These are phyloP conservation scores for Babylonia areolata DNA, from an alignment of 1,140 invertebrate genomes.

Conservation along the genomic window DNA sequence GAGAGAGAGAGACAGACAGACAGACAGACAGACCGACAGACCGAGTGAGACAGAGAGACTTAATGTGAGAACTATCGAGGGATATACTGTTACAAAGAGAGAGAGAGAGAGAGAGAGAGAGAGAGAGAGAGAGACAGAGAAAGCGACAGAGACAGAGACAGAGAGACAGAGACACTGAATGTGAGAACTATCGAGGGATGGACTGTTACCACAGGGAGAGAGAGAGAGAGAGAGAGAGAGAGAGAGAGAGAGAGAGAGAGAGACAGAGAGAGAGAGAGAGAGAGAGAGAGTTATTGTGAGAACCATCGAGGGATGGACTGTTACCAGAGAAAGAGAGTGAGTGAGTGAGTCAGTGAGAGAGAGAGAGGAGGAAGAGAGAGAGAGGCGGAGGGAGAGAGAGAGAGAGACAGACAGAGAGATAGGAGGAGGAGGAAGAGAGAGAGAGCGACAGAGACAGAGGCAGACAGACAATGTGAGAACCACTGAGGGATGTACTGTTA, in stretches of 20 bases:
- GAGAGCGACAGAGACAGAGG: background rate
- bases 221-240: background rate
- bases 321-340: background rate
- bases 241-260: constrained; percentile 1
- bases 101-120: background rate
- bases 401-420: background rate
- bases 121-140: background rate
- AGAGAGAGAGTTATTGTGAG: background rate
- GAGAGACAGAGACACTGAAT: no score
- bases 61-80: no score
- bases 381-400: background rate
- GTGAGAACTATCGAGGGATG: no score
- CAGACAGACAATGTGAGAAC: no score
- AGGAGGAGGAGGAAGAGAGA: background rate
- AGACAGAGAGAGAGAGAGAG: background rate
- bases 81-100: background rate
- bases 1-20: no score
- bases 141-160: background rate
- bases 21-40: no score
- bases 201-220: no score
- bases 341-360: background rate
- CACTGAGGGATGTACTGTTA: no score
- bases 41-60: no score
- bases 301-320: no score
- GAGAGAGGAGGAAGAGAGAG: background rate